phyloP scores from a whole-genome alignment of 2,113 vertebrate genomes.

The Ceyx melanurus region DNA sequence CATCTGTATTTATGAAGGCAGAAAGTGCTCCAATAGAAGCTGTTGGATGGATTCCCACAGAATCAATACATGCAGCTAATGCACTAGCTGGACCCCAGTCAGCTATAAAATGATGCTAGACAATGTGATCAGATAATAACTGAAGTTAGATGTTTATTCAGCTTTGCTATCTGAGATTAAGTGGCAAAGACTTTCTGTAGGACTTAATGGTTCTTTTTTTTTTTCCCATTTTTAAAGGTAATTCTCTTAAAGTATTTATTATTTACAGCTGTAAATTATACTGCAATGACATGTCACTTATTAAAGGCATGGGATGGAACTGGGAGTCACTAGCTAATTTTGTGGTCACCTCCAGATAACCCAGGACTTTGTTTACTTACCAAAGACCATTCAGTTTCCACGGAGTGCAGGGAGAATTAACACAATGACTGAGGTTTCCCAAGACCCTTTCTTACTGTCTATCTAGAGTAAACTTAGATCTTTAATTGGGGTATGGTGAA shows the following conservation, averaged over 20 bases:
- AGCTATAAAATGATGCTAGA: conserved; percentile 40
- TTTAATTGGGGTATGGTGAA: neutral
- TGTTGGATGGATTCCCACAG: conserved; percentile 19
- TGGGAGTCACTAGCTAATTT: neutral
- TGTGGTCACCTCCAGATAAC: conserved; percentile 11
- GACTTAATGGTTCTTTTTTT: conserved; percentile 21
- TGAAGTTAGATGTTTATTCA: conserved; percentile 36
- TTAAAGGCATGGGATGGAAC: neutral
- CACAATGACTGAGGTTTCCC: neutral
- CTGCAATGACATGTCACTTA: neutral
- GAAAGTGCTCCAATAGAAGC: neutral
- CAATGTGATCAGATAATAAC: conserved; percentile 37
- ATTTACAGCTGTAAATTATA: conserved; percentile 2
- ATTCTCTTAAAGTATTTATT: conserved; percentile 10
- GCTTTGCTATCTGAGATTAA: conserved; percentile 43
- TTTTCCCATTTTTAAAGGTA: conserved; percentile 27
- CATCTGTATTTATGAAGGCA: neutral
- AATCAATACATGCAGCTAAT: conserved; percentile 32
- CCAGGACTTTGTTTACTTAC: neutral
- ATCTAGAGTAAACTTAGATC: neutral
- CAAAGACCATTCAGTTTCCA: neutral
- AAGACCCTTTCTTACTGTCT: neutral
- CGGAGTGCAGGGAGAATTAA: neutral
- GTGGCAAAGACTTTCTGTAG: conserved; percentile 25
- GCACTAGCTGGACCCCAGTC: conserved; percentile 43